phyloP scores from a whole-genome alignment of 2,888 invertebrate species.

The Noctua fimbriata region DNA sequence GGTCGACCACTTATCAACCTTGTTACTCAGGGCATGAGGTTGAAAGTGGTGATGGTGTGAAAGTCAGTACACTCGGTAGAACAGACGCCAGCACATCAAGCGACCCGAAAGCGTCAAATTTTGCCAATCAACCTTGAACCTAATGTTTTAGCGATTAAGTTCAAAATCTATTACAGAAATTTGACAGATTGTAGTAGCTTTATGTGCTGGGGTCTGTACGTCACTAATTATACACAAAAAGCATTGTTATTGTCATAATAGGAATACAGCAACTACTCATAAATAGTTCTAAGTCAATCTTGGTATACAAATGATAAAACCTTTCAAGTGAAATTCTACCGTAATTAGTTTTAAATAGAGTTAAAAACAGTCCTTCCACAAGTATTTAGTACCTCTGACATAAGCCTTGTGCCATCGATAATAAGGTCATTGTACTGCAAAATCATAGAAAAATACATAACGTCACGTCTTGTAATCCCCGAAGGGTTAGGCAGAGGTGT shows the following conservation, averaged over 20 bases:
- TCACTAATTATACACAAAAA: not conserved
- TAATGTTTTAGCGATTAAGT: no score
- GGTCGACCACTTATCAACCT: no score
- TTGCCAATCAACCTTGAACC: no score
- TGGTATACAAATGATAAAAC: not conserved
- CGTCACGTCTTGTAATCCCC: not conserved
- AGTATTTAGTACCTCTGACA: not conserved
- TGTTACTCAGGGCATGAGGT: no score
- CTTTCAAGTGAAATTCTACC: not conserved
- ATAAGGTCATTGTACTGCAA: not conserved
- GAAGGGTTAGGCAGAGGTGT: not conserved
- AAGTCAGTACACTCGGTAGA: no score
- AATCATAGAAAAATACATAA: no score
- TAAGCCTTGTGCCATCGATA: not conserved
- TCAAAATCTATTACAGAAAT: no score
- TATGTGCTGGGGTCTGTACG: no score
- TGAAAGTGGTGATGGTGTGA: no score
- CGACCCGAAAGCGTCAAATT: no score
- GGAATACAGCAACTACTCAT: slow-evolving; percentile 19
- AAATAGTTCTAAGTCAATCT: not conserved
- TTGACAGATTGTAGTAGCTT: no score
- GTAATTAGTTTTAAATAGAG: not conserved
- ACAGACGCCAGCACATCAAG: no score
- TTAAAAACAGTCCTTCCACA: not conserved
- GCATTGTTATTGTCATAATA: slow-evolving; percentile 20